Conservation (phyloP, 2,113 vertebrate genomes). For the Picathartes gymnocephalus region DNA sequence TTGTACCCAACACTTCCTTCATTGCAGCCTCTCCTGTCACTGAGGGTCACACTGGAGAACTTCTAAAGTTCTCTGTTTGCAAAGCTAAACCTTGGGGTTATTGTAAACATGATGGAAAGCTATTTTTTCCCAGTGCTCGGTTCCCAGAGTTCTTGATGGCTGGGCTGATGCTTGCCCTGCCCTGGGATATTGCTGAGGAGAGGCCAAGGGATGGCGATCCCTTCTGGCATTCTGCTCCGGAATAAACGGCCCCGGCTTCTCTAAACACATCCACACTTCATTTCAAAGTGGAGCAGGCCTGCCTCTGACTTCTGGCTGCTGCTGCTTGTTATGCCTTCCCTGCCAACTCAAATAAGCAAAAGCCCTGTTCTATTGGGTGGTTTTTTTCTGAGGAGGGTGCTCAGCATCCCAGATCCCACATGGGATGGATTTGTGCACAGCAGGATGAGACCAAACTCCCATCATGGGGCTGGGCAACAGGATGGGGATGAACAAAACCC, state of each 20-base stretch:
- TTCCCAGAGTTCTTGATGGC: background rate
- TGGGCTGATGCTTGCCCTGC: accelerated
- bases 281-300: background rate
- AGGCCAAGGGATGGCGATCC: background rate
- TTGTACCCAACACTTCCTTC: accelerated
- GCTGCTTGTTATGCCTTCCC: background rate
- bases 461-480: background rate
- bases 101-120: background rate
- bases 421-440: accelerated
- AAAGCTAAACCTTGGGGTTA: background rate
- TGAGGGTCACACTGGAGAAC: background rate
- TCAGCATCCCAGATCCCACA: background rate
- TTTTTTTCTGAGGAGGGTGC: background rate
- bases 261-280: background rate
- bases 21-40: background rate
- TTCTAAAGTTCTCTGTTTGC: background rate
- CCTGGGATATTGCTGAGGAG: background rate
- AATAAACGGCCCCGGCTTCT: background rate
- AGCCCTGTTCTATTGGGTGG: background rate
- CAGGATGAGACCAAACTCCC: background rate
- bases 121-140: background rate
- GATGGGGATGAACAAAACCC: accelerated
- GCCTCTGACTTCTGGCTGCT: background rate
- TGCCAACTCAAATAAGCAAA: slow-evolving; percentile 40
- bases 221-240: background rate